Evolutionary conservation across 2,113 vertebrate species (phyloP), one percentile per base, ranked within the genome.

Genomic region (Brachirus orientalis): DNA sequence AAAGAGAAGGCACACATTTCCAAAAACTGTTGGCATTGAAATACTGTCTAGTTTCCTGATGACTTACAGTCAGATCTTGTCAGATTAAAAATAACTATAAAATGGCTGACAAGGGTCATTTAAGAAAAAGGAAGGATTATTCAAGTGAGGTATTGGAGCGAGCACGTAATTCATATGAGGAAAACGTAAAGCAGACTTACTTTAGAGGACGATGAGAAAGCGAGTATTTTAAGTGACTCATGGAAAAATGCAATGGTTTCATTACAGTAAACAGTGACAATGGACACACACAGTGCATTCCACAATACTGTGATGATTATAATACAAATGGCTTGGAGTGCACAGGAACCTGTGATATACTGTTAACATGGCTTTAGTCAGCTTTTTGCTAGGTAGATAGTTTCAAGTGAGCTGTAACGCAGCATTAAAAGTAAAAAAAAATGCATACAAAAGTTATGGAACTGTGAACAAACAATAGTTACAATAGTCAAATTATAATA

Each of bases 1-100:
- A 84, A 77, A 84, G 75, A 88, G 86, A 92, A 92, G 91, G 90
- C 90, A 90, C 91, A 79, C 79, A 66, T 86, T 89, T 89, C 75
- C 80, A 83, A 80, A 74, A 84, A 68, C 62, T 64, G 74, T 82
- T 88, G 88, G 88, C 88, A 89, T 89, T 89, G 80, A 72, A 86
- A 88, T 80, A 77, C 78, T 58, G 71, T 89, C 81, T 78, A 83
- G 50, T 80, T 86, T 88, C 85, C 84, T 84, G 84, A 90, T 84
- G 79, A 83, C 65, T 67, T 82, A 73, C 63, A 85, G 63, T 84
- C 63, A 65, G 61, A 73, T 75, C 72, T 83, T 72, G 78, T 83
- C 80, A 72, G 73, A 51, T 80, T 88, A 88, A 83, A 88, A 87
- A 87, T 80, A 59, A 72, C 60, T 88, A 87, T 69, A 90, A 90